These are phyloP conservation scores for Buphagus erythrorhynchus DNA, from an alignment of 2,797 vertebrate genomes.

Conservation along the genomic window DNA sequence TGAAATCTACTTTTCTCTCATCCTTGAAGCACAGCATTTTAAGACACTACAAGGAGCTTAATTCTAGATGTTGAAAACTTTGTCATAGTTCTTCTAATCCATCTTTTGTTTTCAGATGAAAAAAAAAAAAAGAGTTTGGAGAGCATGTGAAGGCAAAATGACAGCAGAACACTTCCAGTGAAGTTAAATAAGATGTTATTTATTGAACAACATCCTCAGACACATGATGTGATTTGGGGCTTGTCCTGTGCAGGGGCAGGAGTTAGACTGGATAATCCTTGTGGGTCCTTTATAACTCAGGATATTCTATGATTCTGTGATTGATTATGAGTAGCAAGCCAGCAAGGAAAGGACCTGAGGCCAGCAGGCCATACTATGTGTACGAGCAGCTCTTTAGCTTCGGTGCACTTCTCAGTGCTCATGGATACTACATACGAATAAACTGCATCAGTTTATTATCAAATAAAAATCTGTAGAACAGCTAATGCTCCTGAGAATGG, in stretches of 20 bases:
- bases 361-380: not conserved
- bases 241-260: not conserved
- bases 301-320: not conserved
- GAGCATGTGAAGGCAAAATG: not conserved
- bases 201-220: fast-evolving
- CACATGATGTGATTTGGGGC: not conserved
- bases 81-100: not conserved
- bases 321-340: not conserved
- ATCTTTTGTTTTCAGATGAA: not conserved
- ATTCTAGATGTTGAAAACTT: not conserved
- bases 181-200: not conserved
- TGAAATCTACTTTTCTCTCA: not conserved
- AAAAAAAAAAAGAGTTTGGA: not conserved
- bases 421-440: not conserved
- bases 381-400: not conserved
- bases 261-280: not conserved
- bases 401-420: not conserved
- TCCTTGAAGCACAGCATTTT: not conserved
- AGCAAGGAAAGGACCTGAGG: not conserved
- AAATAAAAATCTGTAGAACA: not conserved
- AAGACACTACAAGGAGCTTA: not conserved
- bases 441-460: not conserved
- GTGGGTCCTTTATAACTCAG: not conserved
- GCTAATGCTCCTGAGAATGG: not conserved
- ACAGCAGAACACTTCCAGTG: not conserved